Conservation (phyloP, 2,797 vertebrate species). For the Peromyscus aztecus region DNA sequence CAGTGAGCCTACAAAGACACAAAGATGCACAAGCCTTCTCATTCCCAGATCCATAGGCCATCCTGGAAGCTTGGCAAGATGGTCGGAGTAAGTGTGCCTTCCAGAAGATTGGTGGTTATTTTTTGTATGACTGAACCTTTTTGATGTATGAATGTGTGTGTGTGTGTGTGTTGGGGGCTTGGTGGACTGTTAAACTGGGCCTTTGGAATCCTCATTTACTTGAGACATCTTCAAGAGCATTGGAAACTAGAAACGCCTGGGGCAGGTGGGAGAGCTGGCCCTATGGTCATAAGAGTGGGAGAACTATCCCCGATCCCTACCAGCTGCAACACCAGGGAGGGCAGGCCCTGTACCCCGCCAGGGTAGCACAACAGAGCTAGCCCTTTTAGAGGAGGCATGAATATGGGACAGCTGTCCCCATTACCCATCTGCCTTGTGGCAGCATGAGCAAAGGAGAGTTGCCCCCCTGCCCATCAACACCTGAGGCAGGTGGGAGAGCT, state of each 20-base stretch:
- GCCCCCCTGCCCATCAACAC: too few species aligned
- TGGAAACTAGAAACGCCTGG: neutral
- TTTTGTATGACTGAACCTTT: neutral
- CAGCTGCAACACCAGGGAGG: too few species aligned
- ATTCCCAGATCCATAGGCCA: neutral
- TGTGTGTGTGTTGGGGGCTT: too few species aligned
- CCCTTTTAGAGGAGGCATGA: too few species aligned
- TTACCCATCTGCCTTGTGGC: too few species aligned
- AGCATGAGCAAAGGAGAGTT: too few species aligned
- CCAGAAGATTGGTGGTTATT: neutral
- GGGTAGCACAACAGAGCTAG: too few species aligned
- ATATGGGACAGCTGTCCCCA: too few species aligned
- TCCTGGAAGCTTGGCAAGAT: neutral
- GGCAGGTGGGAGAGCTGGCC: neutral
- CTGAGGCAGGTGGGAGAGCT: too few species aligned
- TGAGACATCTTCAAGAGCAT: slow-evolving; percentile 5
- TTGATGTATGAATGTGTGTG: too few species aligned
- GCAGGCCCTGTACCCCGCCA: too few species aligned
- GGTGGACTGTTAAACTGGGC: neutral
- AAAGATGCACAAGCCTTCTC: neutral
- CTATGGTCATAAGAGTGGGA: neutral
- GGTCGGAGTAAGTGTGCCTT: neutral
- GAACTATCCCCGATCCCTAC: neutral
- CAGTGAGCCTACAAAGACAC: slow-evolving; percentile 88
- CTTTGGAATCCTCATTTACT: slow-evolving; percentile 1